Evolutionary conservation across 2,888 invertebrate genomes (phyloP), one percentile per base, ranked within the genome.

Genomic region (Drosophila ezoana): DNA sequence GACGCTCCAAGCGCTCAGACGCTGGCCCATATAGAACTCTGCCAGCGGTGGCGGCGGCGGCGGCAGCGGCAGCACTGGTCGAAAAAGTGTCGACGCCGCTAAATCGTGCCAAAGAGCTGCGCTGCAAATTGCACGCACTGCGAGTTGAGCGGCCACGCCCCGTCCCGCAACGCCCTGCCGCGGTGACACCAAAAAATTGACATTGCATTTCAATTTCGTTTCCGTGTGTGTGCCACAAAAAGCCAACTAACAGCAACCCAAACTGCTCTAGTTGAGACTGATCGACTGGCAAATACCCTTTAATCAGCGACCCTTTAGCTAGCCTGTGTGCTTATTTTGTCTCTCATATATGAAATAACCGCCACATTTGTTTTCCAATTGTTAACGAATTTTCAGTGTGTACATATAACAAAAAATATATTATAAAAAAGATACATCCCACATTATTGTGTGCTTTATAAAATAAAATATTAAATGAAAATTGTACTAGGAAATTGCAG

Each of bases 1-100:
- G 89, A 88, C 78, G 79, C 41, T 58, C 54, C 63, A 68, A 33
- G 38, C 35, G 47, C 33, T 20, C 54, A 61, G 48, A 69, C 72
- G 61, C 78, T 63, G 68, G 66, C 63, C 87, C 81, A 90, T 90
- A 90, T 90, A 90, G 84, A 85, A 80, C 82, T 89, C 76, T 82
- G 49, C 8, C 40, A n/a, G n/a, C 40, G 40, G 6, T 3, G 59
- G 44, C 58, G 45, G 38, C 51, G 18, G 5, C 49, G 40, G 43
- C 54, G 33, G 45, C 58, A 23, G 37, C 52, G 40, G 33, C 58
- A 43, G 28, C 47, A 56, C 56, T 37, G 23, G 37, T 33, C 33
- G 20, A 1, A 20, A 66, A 45, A 51, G 28, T 63, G 76, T 60
- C 53, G 45, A 75, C 72, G 59, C 64, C 57, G 78, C 65, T 35